Base-by-base conservation (phyloP, 2,113 vertebrate species). In the Ursus arctos region DNA sequence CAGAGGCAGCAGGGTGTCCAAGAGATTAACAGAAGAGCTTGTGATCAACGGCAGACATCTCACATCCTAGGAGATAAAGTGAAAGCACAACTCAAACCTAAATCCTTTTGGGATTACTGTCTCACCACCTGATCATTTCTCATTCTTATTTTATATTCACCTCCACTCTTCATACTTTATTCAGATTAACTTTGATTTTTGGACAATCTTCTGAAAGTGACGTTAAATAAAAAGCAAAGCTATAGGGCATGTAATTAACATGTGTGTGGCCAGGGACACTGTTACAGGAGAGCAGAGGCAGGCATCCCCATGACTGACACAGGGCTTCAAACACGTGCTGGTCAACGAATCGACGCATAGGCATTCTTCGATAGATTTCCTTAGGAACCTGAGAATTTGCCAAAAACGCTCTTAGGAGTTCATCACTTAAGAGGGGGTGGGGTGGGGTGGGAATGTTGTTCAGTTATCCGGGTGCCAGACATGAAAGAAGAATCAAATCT, bases 171-270 rank as follows among this genome's bases (percentile, higher is more conserved):
- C 43, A 67, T n/a, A 47, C 22, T 82, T 94, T 81, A 59, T 18
- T 88, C 67, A 72, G 86, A 69, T 57, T 90, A 43, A 71, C 76
- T 96, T 91, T 93, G 71, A 77, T n/a, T 65, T 95, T 77, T 28
- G 88, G 59, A 76, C n/a, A 76, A 24, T 92, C 69, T 76, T 86
- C 83, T 86, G 80, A 82, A 86, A 96, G 43, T 14, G 11, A 24
- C 40, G 28, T 72, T 76, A 57, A 43, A 63, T 63, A 74, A 40
- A 88, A 91, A 49, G 85, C 65, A 84, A 85, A 61, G 24, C 55
- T 77, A 7, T 61, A 90, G 33, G 63, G 63, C 82, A 94, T 21
- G 3, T 59, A 61, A 21, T 93, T 7, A 85, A 82, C 24, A 51
- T 31, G 4, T 67, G 28, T 24, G 2, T 6, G 40, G 51, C 22